These are phyloP conservation scores for Chalcosyrphus nemorum DNA, from an alignment of 2,888 invertebrate genomes.

Conservation along the genomic window DNA sequence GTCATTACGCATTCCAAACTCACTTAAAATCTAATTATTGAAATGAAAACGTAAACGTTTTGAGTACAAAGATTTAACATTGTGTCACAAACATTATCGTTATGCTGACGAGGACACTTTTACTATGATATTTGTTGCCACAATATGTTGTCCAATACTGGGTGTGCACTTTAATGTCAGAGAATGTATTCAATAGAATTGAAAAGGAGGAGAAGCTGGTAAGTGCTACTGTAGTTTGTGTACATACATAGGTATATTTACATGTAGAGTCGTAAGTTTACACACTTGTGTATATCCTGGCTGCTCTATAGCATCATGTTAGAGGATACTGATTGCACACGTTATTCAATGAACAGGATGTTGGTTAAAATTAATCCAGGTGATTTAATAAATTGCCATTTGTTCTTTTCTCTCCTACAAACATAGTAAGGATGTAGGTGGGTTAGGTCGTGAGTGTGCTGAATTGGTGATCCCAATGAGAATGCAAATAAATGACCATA, in stretches of 20 bases:
- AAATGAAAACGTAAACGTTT: conserved; percentile 69
- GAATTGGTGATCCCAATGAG: conserved; percentile 24
- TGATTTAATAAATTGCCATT: conserved; percentile 75
- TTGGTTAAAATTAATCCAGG: conserved; percentile 73
- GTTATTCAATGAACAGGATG: conserved; percentile 72
- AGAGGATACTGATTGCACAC: conserved; percentile 71
- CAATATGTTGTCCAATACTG: conserved; percentile 57
- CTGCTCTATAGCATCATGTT: conserved; percentile 38
- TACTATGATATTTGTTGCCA: conserved; percentile 60
- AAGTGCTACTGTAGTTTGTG: background rate
- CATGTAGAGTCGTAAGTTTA: too few relatives aligned
- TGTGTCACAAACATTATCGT: conserved; percentile 68
- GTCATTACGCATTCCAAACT: background rate
- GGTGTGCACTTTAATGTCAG: conserved; percentile 29
- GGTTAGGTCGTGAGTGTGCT: conserved; percentile 7
- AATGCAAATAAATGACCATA: conserved; percentile 39
- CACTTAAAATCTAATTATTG: conserved; percentile 68
- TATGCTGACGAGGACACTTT: conserved; percentile 51
- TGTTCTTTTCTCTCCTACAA: conserved; percentile 49
- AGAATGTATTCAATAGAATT: conserved; percentile 10
- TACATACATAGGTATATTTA: background rate
- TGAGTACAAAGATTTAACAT: conserved; percentile 58
- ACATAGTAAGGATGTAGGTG: background rate
- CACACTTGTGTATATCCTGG: background rate
- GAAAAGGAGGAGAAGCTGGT: background rate